These are phyloP conservation scores for Cephalopterus ornatus DNA, from an alignment of 2,113 vertebrate species.

Conservation along the genomic window DNA sequence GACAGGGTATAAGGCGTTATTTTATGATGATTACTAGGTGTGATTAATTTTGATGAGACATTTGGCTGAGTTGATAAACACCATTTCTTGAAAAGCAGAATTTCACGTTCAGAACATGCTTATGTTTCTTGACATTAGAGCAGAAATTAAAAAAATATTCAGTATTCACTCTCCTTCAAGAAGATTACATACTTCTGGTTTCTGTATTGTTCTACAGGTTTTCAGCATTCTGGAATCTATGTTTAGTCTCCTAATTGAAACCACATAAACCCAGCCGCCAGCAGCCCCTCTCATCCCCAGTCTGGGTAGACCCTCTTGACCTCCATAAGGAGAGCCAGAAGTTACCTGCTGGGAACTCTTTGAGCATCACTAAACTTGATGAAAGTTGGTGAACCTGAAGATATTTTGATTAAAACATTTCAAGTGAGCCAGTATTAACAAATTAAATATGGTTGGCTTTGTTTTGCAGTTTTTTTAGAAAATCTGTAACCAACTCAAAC, in stretches of 20 bases:
- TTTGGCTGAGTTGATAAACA: neutral
- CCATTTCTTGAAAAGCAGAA: neutral
- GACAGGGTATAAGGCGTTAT: neutral
- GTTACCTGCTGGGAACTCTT: neutral
- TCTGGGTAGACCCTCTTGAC: neutral
- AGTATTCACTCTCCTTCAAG: accelerated
- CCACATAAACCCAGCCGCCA: neutral
- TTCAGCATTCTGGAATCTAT: neutral
- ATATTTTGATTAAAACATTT: neutral
- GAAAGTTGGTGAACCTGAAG: neutral
- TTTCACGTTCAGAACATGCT: neutral
- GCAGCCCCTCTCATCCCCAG: neutral
- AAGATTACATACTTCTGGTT: neutral
- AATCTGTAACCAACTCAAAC: neutral
- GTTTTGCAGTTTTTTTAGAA: neutral
- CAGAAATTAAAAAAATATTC: neutral
- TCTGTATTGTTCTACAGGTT: neutral
- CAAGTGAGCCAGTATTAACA: neutral
- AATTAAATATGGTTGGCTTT: neutral
- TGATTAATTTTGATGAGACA: neutral
- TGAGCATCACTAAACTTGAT: neutral
- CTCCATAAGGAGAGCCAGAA: neutral
- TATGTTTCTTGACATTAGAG: neutral
- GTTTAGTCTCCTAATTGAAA: neutral
- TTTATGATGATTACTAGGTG: neutral